phyloP scores from a whole-genome alignment of 2,888 invertebrate species.

The Ochropacha duplaris region DNA sequence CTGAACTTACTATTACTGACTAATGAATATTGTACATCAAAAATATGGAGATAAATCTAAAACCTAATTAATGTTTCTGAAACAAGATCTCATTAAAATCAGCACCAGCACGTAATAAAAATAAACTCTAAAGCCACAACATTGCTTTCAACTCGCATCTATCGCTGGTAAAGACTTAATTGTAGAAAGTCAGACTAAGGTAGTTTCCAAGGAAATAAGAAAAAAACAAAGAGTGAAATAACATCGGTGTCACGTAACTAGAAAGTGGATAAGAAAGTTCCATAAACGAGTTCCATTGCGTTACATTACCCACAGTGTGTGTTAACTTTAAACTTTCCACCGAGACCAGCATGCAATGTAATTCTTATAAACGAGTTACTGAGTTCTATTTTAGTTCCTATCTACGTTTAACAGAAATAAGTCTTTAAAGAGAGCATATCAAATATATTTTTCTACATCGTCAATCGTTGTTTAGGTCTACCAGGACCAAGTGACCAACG shows the following conservation, averaged over 20 bases:
- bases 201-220: not conserved
- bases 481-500: too few relatives aligned
- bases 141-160: conserved; percentile 10
- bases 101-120: conserved; percentile 59
- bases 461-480: too few relatives aligned
- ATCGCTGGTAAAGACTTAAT: not conserved
- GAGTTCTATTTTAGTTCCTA: not conserved
- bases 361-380: not conserved
- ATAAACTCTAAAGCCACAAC: conserved; percentile 39
- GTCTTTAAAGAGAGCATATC: not conserved
- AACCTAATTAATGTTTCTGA: conserved; percentile 49
- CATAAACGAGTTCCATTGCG: conserved; percentile 1
- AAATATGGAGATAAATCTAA: not conserved
- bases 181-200: not conserved
- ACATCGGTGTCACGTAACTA: conserved; percentile 2
- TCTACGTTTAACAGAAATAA: not conserved
- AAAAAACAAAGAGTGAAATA: not conserved
- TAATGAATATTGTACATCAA: too few relatives aligned
- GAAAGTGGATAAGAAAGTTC: not conserved
- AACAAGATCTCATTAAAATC: conserved; percentile 54
- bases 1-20: too few relatives aligned
- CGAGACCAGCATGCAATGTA: not conserved
- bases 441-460: not conserved
- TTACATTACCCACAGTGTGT: not conserved
- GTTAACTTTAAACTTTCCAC: not conserved